Evolutionary conservation across 1,140 invertebrate species (phyloP).

Genomic region (Physella acuta): DNA sequence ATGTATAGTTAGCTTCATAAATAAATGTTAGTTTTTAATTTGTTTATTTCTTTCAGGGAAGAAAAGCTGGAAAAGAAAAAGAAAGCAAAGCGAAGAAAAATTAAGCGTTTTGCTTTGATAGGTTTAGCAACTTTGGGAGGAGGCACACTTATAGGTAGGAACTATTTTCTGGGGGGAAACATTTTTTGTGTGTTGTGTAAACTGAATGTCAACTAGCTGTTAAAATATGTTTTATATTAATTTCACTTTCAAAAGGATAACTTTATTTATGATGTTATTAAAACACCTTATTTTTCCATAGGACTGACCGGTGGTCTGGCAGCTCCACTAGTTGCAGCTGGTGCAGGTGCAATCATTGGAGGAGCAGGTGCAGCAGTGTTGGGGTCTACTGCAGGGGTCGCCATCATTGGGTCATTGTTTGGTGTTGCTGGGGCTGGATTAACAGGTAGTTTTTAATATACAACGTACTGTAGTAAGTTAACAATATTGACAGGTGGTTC

Average conservation of each 20-base stretch:
- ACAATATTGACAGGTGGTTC: background rate
- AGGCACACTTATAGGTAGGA: slow-evolving; percentile 67
- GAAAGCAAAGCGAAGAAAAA: slow-evolving; percentile 64
- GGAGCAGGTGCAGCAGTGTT: slow-evolving; percentile 67
- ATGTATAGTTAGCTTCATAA: no score
- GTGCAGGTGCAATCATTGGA: slow-evolving; percentile 64
- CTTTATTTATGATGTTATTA: background rate
- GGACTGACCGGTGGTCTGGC: slow-evolving; percentile 69
- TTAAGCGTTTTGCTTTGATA: slow-evolving; percentile 69
- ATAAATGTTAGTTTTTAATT: no score
- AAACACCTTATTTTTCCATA: slow-evolving; percentile 32
- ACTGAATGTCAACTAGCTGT: background rate
- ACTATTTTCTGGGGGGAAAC: no score
- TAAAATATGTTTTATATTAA: background rate
- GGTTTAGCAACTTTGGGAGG: slow-evolving; percentile 70
- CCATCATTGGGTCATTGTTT: slow-evolving; percentile 71
- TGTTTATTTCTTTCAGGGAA: slow-evolving; percentile 48
- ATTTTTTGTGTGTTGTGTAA: no score
- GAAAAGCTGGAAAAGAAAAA: slow-evolving; percentile 57
- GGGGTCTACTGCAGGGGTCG: slow-evolving; percentile 66
- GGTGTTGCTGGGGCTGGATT: slow-evolving; percentile 72
- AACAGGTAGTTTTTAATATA: slow-evolving; percentile 63
- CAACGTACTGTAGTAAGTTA: background rate
- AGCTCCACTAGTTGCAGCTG: slow-evolving; percentile 70
- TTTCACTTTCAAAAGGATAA: background rate